phyloP scores from a whole-genome alignment of 2,888 invertebrate genomes.

The Leptinotarsa haldemani region DNA sequence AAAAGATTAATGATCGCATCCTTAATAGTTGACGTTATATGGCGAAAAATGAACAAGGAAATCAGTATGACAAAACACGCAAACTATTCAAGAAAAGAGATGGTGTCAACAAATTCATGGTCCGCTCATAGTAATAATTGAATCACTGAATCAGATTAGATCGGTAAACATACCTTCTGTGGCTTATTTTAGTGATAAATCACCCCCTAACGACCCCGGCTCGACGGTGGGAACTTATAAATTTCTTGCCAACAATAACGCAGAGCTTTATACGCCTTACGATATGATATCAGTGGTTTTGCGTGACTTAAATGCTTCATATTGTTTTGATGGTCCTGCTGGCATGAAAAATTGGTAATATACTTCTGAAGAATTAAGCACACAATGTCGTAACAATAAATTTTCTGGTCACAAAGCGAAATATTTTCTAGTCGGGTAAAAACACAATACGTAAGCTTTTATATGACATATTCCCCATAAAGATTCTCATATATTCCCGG shows the following conservation, averaged over 20 bases:
- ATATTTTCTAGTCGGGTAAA: conserved; percentile 47
- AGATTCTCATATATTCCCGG: conserved; percentile 53
- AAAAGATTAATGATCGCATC: no score
- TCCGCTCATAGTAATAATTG: background rate
- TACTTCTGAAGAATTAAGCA: conserved; percentile 51
- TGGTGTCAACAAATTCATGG: background rate
- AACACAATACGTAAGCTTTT: conserved; percentile 51
- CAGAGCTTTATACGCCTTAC: conserved; percentile 30
- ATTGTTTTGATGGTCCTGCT: conserved; percentile 40
- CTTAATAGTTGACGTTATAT: no score
- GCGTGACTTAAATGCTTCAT: conserved; percentile 45
- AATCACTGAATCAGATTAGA: background rate
- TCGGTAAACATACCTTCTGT: background rate
- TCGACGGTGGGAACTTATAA: conserved; percentile 32
- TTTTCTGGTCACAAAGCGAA: conserved; percentile 49
- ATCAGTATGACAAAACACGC: no score
- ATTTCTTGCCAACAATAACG: conserved; percentile 36
- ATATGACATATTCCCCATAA: conserved; percentile 54
- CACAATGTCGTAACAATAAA: conserved; percentile 50
- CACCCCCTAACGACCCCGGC: conserved; percentile 27
- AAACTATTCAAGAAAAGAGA: no score
- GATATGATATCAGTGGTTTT: conserved; percentile 37
- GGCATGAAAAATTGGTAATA: conserved; percentile 47
- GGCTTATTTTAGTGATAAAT: conserved; percentile 27
- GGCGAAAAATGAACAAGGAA: no score